Conservation (phyloP, 2,797 vertebrate genomes). For the Halcyon smyrnensis region DNA sequence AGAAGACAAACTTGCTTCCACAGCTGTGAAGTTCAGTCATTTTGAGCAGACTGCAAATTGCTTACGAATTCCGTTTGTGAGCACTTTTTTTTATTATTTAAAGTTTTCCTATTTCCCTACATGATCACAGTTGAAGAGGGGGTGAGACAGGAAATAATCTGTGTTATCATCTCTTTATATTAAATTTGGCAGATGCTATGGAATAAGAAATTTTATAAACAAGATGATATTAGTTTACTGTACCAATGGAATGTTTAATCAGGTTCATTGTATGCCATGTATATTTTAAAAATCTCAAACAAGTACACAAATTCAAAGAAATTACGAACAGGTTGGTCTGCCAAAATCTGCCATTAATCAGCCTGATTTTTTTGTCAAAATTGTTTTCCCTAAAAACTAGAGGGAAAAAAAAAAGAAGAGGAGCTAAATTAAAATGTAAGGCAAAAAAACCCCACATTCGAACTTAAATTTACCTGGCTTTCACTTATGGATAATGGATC, state of each 20-base stretch:
- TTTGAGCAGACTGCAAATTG: slow-evolving; percentile 18
- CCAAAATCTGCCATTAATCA: slow-evolving; percentile 1
- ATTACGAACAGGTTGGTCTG: neutral
- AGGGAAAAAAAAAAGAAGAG: neutral
- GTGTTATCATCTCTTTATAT: slow-evolving; percentile 13
- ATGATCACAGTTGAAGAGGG: neutral
- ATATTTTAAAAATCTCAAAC: slow-evolving; percentile 1
- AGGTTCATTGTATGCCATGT: neutral
- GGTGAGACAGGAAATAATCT: slow-evolving; percentile 19
- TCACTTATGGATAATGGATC: neutral
- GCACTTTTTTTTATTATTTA: neutral
- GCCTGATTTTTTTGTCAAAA: slow-evolving; percentile 16
- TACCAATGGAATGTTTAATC: slow-evolving; percentile 17
- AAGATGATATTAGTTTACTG: slow-evolving; percentile 7
- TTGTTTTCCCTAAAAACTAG: neutral
- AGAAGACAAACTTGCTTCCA: slow-evolving; percentile 18
- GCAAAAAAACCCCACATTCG: neutral
- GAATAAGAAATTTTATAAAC: slow-evolving; percentile 33
- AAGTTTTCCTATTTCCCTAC: slow-evolving; percentile 9
- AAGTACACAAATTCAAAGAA: slow-evolving; percentile 19
- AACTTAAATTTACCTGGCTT: slow-evolving; percentile 30
- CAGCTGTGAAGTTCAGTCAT: slow-evolving; percentile 25
- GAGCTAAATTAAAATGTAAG: slow-evolving; percentile 5
- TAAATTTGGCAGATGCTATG: slow-evolving; percentile 31
- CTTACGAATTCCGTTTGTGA: slow-evolving; percentile 19